Evolutionary conservation across 2,113 vertebrate genomes (phyloP).

Genomic region (Bombycilla garrulus): DNA sequence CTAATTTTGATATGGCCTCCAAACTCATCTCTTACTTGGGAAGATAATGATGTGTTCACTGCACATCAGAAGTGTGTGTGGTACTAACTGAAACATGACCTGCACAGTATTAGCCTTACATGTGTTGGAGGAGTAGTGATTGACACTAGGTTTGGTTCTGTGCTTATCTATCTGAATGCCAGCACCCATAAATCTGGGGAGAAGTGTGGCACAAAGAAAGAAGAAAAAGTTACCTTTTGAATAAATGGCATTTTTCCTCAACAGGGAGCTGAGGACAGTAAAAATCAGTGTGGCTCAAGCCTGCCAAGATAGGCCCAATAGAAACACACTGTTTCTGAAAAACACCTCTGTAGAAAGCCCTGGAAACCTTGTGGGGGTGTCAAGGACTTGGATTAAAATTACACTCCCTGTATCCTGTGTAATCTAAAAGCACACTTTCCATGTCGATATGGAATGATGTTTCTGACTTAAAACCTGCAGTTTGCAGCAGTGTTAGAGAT

Average conservation of each 20-base stretch:
- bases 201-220: neutral
- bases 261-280: neutral
- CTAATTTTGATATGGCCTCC: neutral
- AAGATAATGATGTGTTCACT: neutral
- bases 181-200: neutral
- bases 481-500: neutral
- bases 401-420: neutral
- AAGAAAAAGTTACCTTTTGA: neutral
- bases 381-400: slow-evolving; percentile 7
- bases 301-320: neutral
- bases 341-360: neutral
- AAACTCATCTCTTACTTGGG: neutral
- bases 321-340: neutral
- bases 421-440: neutral
- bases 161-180: neutral
- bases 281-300: neutral
- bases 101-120: neutral
- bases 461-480: neutral
- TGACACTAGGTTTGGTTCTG: neutral
- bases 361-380: neutral
- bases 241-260: neutral
- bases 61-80: neutral
- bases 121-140: neutral
- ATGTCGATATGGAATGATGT: neutral
- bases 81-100: no score